Evolutionary conservation across 1,140 invertebrate genomes (phyloP), one percentile per base, ranked within the genome.

Genomic region (Brachionus calyciflorus): DNA sequence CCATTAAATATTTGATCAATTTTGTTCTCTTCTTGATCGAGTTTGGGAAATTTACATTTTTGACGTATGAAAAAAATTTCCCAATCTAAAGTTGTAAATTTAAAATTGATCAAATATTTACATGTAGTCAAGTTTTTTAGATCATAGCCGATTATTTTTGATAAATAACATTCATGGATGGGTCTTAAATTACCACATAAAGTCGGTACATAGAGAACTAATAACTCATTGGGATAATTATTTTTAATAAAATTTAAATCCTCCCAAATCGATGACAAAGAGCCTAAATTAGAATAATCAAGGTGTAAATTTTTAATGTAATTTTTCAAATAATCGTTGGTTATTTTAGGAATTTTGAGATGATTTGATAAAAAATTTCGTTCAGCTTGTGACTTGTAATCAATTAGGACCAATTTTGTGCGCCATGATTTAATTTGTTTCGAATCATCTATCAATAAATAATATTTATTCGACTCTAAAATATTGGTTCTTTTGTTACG

Each of bases 271-370:
- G 14, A 26, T 12, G 26, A 4, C 3, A 9, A 21, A 44, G 60
- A 12, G 1, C 40, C 60, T 21, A 65, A 24, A 46, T 65, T 19
- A 21, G 6, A 9, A 24, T 65, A 44, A 10, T 65, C 60, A 3
- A 65, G 44, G 60, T 65, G 60, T 10, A 65, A 9, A 65, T 24
- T 65, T 65, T 24, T 44, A n/a, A 65, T 65, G 26, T 26, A 65
- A 65, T 65, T 44, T 65, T 46, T 65, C 1, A 44, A 12, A 46
- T 44, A 65, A 26, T 46, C 60, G 19, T 26, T 44, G 2, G 33
- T 46, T 19, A 65, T 26, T 65, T 65, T 41, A 24, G 60, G 17
- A 21, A 65, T 24, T 44, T 65, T 44, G 0, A 65, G 40, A 12
- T 12, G 24, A 19, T 65, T 37, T 21, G 10, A 65, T 28, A 65